These are phyloP conservation scores for Micrasema longulum DNA, from an alignment of 1,140 invertebrate species.

Conservation along the genomic window DNA sequence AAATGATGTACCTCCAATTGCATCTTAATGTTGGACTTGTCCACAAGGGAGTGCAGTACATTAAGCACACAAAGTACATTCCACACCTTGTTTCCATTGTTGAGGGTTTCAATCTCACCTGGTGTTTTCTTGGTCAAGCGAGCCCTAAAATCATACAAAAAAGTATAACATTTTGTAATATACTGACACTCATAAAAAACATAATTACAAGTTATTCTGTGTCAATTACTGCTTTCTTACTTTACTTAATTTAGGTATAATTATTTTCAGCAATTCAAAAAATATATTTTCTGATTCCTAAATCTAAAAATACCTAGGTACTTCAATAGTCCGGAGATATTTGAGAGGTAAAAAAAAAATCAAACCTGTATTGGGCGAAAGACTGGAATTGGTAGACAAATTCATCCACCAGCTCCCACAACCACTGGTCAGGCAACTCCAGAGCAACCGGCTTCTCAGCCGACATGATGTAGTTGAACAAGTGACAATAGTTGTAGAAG, in stretches of 20 bases:
- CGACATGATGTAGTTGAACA: constrained; percentile 96
- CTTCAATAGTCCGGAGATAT: too few relatives aligned
- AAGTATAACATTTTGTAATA: too few relatives aligned
- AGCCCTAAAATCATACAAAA: constrained; percentile 68
- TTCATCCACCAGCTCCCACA: constrained; percentile 99
- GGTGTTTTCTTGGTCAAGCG: constrained; percentile 87
- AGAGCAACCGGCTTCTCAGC: constrained; percentile 90
- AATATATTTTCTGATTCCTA: too few relatives aligned
- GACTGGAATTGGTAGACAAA: constrained; percentile 97
- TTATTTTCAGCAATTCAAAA: too few relatives aligned
- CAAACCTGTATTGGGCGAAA: constrained; percentile 89
- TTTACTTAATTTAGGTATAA: too few relatives aligned
- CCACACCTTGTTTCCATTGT: constrained; percentile 93
- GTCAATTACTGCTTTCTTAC: too few relatives aligned
- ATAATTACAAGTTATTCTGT: too few relatives aligned
- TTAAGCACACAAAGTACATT: constrained; percentile 98
- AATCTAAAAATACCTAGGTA: too few relatives aligned
- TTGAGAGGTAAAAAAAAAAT: background rate
- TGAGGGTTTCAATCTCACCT: constrained; percentile 86
- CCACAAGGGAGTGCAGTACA: constrained; percentile 96
- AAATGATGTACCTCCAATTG: constrained; percentile 98
- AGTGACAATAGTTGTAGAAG: constrained; percentile 97
- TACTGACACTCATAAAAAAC: too few relatives aligned
- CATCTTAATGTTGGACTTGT: constrained; percentile 98
- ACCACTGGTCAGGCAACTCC: constrained; percentile 97